Evolutionary conservation across 2,888 invertebrate genomes (phyloP), one percentile per base, ranked within the genome.

Genomic region (Agrotis clavis): DNA sequence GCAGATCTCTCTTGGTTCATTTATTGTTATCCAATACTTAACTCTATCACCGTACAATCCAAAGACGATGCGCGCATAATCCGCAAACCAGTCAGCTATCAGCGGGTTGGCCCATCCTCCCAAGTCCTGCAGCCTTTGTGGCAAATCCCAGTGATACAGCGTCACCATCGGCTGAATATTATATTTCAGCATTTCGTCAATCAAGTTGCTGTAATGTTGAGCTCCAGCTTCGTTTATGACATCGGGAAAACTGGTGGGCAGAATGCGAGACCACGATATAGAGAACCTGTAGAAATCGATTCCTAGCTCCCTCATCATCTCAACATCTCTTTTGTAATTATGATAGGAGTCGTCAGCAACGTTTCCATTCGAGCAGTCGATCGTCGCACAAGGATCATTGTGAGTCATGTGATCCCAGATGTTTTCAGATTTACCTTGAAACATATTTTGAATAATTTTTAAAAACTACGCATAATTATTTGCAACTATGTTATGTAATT

Each of bases 401-500:
- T 97, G 97, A 1, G 97, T 95, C 82, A 97, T 89, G 68, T 90
- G 93, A 89, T 98, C 98, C 98, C 97, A 97, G 75, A 97, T 97
- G 71, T 95, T 97, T 91, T 96, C 95, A 1, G 96, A 91, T 89
- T 97, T 97, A 25, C 96, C 97, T 94, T 73, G 19, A 89, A 85
- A 47, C 19, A 53, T 35, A 35, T 6, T 30, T n/a, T 4, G 1
- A 1, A 59, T 54, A 25, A 48, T 61, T 21, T n/a, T 56, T 70
- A 56, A 21, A 21, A 21, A 19, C 53, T 14, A 14, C 14, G 35
- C 4, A 21, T 45, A n/a, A n/a, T n/a, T n/a, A 18, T 45, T 30
- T 35, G 7, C 6, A 35, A 35, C 7, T 35, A 35, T 35, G 35
- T 6, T 0, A 35, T 35, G 30, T 35, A 7, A 35, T 35, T 30